A percentile compares a stretch with the other conserved stretches of the same genome.
Conservation (phyloP, 2,797 vertebrate species). For the Diceros bicornis region DNA sequence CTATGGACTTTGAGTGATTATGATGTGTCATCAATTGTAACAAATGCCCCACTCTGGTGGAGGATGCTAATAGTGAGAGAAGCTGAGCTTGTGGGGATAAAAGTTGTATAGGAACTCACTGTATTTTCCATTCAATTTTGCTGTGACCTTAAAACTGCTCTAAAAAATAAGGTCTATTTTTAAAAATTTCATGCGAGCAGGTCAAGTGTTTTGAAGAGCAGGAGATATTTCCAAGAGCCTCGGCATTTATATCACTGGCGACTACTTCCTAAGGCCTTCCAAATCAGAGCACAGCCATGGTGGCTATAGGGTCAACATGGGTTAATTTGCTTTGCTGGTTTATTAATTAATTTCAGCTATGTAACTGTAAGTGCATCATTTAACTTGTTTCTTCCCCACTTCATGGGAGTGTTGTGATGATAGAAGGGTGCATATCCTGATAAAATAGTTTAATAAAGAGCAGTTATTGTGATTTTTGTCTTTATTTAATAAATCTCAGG, state of each 20-base stretch:
- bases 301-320: background rate
- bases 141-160: background rate
- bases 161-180: background rate
- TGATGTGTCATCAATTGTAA: background rate
- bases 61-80: background rate
- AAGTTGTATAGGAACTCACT: background rate
- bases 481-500: background rate
- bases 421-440: background rate
- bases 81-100: background rate
- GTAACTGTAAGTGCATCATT: background rate
- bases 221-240: background rate
- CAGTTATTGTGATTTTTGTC: background rate
- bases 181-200: background rate
- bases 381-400: background rate
- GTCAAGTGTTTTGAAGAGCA: slow-evolving; percentile 4
- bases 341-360: background rate
- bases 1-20: background rate
- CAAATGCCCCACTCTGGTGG: background rate
- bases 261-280: background rate
- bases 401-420: background rate
- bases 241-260: background rate
- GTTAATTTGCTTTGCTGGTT: background rate
- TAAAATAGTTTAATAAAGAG: background rate
- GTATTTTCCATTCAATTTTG: background rate
- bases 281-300: background rate